These are phyloP conservation scores for Nephrotoma appendiculata DNA, from an alignment of 2,888 invertebrate species.

Conservation along the genomic window DNA sequence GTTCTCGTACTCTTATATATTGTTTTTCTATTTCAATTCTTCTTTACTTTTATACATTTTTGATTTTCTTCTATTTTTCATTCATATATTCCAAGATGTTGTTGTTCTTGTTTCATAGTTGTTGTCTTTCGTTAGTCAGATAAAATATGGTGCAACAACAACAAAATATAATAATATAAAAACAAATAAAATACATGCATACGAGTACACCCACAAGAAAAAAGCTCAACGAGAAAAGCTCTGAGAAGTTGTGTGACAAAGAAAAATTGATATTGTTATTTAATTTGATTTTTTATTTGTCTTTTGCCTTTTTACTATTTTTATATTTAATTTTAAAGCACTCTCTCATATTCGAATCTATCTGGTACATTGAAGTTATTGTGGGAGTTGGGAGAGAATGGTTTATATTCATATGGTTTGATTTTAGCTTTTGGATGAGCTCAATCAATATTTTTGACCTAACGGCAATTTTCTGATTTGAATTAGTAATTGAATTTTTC, in stretches of 20 bases:
- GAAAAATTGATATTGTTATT: background rate
- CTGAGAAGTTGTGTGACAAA: background rate
- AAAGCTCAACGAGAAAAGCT: background rate
- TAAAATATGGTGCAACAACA: background rate
- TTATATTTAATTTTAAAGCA: background rate
- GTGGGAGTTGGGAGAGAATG: background rate
- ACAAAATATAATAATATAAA: background rate
- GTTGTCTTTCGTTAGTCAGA: background rate
- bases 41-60: background rate
- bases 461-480: background rate
- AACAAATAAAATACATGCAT: background rate
- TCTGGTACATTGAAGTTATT: background rate
- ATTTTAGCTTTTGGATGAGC: background rate
- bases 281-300: background rate
- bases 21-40: background rate
- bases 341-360: background rate
- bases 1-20: background rate
- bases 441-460: background rate
- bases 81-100: background rate
- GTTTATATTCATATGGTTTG: background rate
- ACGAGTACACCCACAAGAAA: background rate
- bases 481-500: background rate
- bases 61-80: background rate
- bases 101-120: background rate
- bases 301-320: background rate